These are phyloP conservation scores for Drosophila kanapiae DNA, from an alignment of 1,140 invertebrate species.

Conservation along the genomic window DNA sequence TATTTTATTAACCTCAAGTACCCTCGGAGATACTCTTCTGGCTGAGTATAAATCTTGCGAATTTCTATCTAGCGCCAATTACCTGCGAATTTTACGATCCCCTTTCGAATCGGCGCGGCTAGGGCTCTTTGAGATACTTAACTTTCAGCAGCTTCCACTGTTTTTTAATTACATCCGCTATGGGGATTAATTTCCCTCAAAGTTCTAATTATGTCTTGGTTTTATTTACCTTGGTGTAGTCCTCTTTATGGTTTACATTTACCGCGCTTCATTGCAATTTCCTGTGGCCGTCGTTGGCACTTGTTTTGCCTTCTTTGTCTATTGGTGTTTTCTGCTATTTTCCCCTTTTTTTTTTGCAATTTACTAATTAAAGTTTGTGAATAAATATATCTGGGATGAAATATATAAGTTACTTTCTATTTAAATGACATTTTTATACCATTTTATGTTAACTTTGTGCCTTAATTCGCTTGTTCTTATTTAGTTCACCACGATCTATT, in stretches of 20 bases:
- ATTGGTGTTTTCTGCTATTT: background rate
- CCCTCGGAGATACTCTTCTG: background rate
- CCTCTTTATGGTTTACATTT: background rate
- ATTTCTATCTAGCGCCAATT: slow-evolving; percentile 9
- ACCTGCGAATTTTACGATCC: slow-evolving; percentile 4
- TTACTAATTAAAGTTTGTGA: too few species aligned
- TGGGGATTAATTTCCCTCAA: slow-evolving; percentile 5
- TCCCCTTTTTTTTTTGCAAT: background rate
- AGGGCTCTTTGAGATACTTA: background rate
- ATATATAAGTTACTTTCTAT: too few species aligned
- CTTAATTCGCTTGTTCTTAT: too few species aligned
- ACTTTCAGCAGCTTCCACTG: background rate
- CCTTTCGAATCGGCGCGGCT: too few species aligned
- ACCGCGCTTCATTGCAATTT: background rate
- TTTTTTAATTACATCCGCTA: slow-evolving; percentile 20
- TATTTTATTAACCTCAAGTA: slow-evolving; percentile 15
- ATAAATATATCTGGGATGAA: too few species aligned
- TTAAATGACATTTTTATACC: too few species aligned
- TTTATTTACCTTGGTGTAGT: background rate
- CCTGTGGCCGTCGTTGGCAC: too few species aligned
- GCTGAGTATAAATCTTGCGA: background rate
- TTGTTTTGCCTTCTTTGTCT: background rate
- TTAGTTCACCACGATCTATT: too few species aligned
- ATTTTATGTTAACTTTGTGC: too few species aligned
- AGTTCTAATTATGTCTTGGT: background rate